These are phyloP conservation scores for Phrynocephalus versicolor DNA, from an alignment of 2,113 vertebrate species.

Conservation along the genomic window DNA sequence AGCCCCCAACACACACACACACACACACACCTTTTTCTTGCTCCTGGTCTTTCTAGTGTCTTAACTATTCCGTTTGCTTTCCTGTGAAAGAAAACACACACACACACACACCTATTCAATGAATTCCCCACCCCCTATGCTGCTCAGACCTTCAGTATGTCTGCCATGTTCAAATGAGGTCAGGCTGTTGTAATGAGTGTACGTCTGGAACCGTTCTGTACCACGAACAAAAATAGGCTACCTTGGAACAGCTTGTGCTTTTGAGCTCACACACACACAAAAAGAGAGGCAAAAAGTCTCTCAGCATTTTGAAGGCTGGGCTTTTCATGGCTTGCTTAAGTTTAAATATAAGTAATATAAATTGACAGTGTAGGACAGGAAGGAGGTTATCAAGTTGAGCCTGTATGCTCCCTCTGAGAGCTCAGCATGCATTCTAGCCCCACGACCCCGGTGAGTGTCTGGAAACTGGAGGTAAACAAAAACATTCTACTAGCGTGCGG, in stretches of 20 bases:
- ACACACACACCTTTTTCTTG: neutral
- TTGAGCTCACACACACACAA: conserved; percentile 46
- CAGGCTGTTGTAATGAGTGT: conserved; percentile 37
- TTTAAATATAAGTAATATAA: neutral
- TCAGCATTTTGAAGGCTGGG: conserved; percentile 13
- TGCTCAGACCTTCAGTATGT: conserved; percentile 35
- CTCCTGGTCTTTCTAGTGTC: neutral
- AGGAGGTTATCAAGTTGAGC: neutral
- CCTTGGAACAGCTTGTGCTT: conserved; percentile 17
- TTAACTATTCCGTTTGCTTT: neutral
- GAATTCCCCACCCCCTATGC: neutral
- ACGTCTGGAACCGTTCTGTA: conserved; percentile 34
- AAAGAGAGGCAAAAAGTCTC: conserved; percentile 27
- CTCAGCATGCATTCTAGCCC: neutral
- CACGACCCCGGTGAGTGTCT: neutral
- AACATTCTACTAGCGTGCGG: neutral
- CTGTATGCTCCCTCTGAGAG: conserved; percentile 2
- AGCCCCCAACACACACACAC: too few relatives aligned
- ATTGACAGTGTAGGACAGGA: neutral
- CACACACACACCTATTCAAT: conserved; percentile 8
- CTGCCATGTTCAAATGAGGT: conserved; percentile 54
- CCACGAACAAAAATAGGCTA: conserved; percentile 56
- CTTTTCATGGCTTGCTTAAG: neutral
- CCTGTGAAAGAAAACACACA: neutral
- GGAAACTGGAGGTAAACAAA: neutral